These are phyloP conservation scores for Odontocolon sp. DNA, from an alignment of 2,888 invertebrate species.

Conservation along the genomic window DNA sequence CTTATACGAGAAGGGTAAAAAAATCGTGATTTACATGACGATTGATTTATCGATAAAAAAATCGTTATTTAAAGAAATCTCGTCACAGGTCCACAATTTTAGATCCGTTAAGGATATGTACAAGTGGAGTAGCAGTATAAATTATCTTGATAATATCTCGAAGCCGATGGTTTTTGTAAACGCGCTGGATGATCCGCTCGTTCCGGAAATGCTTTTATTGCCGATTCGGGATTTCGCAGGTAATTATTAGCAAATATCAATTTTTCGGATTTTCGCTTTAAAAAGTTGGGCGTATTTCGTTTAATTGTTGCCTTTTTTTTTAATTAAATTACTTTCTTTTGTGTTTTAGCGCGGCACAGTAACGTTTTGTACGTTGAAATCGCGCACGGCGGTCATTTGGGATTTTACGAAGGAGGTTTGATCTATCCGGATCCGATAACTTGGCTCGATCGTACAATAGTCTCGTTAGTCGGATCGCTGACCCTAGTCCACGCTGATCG, in stretches of 20 bases:
- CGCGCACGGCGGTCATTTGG: conserved; percentile 96
- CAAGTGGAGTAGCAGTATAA: conserved; percentile 91
- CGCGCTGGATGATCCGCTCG: conserved; percentile 94
- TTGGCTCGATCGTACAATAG: conserved; percentile 95
- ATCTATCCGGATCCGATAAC: conserved; percentile 94
- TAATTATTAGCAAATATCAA: conserved; percentile 78
- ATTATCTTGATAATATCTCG: conserved; percentile 89
- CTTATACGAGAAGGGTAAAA: conserved; percentile 87
- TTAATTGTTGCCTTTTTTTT: background rate
- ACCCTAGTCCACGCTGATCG: conserved; percentile 83
- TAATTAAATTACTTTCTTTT: background rate
- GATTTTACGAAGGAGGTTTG: conserved; percentile 95
- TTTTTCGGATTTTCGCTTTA: background rate
- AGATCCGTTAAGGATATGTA: conserved; percentile 90
- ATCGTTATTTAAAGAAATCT: too few relatives aligned
- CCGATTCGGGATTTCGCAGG: conserved; percentile 89
- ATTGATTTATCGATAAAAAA: too few relatives aligned
- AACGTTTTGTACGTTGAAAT: conserved; percentile 90
- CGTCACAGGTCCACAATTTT: conserved; percentile 88
- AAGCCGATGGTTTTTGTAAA: conserved; percentile 96
- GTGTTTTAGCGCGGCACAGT: conserved; percentile 84
- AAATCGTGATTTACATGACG: background rate
- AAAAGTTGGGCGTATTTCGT: conserved; percentile 1
- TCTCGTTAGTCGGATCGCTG: conserved; percentile 89
- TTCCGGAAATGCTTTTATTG: conserved; percentile 89